Percentiles rank a stretch among this genome's conserved stretches.
These are phyloP conservation scores for Triplophysa siluroides DNA, from an alignment of 2,113 vertebrate genomes.

Conservation along the genomic window DNA sequence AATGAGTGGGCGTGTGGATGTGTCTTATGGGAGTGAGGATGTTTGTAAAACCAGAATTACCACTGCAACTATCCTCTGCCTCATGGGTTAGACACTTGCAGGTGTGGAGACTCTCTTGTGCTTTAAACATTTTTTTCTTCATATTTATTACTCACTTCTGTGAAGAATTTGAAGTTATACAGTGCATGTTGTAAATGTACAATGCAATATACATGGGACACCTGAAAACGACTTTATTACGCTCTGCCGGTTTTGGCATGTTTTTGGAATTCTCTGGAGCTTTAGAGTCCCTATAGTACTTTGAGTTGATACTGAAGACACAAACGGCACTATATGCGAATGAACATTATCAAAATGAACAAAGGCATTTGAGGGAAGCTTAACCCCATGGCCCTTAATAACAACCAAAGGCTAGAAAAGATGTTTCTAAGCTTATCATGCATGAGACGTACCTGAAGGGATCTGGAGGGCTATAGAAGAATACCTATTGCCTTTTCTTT, in stretches of 20 bases:
- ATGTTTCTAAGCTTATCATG: neutral
- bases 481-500: neutral
- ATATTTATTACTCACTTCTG: no score
- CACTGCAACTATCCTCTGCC: neutral
- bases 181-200: no score
- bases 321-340: conserved; percentile 16
- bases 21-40: neutral
- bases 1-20: neutral
- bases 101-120: neutral
- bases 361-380: conserved; percentile 55
- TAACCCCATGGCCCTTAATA: conserved; percentile 36
- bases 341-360: conserved; percentile 49
- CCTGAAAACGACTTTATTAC: neutral
- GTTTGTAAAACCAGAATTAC: neutral
- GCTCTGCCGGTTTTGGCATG: neutral
- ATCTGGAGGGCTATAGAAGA: neutral
- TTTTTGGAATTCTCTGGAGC: neutral
- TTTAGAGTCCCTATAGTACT: neutral
- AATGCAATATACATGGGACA: neutral
- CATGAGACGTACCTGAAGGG: neutral
- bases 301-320: neutral
- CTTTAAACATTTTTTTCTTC: no score
- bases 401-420: conserved; percentile 21
- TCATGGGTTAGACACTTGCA: neutral
- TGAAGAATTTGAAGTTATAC: no score